Evolutionary conservation across 1,140 invertebrate species (phyloP), one percentile per base, ranked within the genome.

Genomic region (Orius laevigatus): DNA sequence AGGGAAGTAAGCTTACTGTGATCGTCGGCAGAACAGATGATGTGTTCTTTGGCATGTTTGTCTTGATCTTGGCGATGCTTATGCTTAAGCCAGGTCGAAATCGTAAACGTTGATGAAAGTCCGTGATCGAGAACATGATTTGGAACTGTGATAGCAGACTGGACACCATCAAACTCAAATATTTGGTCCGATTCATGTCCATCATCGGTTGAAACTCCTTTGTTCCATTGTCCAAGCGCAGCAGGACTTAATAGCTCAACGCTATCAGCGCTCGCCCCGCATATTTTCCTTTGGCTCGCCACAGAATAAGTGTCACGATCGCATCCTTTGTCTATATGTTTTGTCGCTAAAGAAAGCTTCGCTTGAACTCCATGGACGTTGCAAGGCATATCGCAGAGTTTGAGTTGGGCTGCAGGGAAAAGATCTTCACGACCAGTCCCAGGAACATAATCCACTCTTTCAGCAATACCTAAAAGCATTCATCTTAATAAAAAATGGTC

Each of bases 1-100:
- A 40, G 36, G 3, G 11, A 43, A n/a, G 15, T 43, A 11, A 45
- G 15, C 83, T 79, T 60, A 91, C 87, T 91, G 59, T 95, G 91
- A 64, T 94, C 90, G 70, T 97, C 93, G 41, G 91, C 89, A 59
- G 84, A 86, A 65, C 93, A 98, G 14, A 98, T 63, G 52, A 98
- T 81, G 59, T 96, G 90, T 62, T 97, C 92, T 65, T 96, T 96
- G 19, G 78, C 70, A 57, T 91, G 85, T 55, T 89, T 87, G 62
- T 92, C 86, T 53, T 78, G 65, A 56, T 71, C 65, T 32, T 76
- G 69, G 62, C 76, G 58, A 56, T 75, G 65, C 62, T 79, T 78
- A 62, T 93, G 89, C 51, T 90, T 81, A 71, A 97, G 82, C 85
- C 93, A 96, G 1, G 85, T 88, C 3, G 86, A 78, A 55, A 97